Conservation (phyloP, 2,888 invertebrate genomes). For the Cryptocephalus moraei region DNA sequence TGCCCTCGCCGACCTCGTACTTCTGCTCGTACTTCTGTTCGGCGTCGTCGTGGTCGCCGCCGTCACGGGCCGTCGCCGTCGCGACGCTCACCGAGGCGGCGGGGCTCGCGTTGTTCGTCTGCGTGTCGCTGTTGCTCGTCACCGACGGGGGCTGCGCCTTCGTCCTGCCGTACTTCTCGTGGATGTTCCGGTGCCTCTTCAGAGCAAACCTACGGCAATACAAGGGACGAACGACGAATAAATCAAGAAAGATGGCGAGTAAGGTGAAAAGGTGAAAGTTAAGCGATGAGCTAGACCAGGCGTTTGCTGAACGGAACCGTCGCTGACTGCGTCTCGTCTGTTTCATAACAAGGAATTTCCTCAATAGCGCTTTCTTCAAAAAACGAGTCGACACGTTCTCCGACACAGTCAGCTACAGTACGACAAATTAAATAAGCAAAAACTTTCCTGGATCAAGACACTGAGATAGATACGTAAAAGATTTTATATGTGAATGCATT, state of each 20-base stretch:
- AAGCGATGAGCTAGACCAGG: too few species aligned
- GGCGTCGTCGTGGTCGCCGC: conserved; percentile 26
- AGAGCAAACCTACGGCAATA: conserved; percentile 51
- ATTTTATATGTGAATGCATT: too few species aligned
- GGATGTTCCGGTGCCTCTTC: conserved; percentile 77
- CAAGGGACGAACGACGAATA: too few species aligned
- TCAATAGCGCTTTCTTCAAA: too few species aligned
- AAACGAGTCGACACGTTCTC: too few species aligned
- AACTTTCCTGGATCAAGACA: background rate
- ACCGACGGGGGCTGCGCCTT: conserved; percentile 33
- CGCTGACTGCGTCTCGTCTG: too few species aligned
- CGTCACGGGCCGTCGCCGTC: conserved; percentile 15
- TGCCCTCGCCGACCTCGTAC: conserved; percentile 26
- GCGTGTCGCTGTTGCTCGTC: conserved; percentile 16
- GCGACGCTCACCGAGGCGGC: conserved; percentile 11
- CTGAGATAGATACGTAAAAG: too few species aligned
- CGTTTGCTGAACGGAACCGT: too few species aligned
- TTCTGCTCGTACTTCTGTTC: conserved; percentile 32
- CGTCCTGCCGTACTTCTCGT: conserved; percentile 71
- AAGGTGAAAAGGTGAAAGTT: too few species aligned
- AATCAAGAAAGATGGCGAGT: too few species aligned
- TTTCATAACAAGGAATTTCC: too few species aligned
- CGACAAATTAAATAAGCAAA: background rate
- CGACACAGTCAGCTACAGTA: too few species aligned
- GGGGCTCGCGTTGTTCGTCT: conserved; percentile 21